These are phyloP conservation scores for Oostethus manadensis DNA, from an alignment of 2,113 vertebrate species.

Conservation along the genomic window DNA sequence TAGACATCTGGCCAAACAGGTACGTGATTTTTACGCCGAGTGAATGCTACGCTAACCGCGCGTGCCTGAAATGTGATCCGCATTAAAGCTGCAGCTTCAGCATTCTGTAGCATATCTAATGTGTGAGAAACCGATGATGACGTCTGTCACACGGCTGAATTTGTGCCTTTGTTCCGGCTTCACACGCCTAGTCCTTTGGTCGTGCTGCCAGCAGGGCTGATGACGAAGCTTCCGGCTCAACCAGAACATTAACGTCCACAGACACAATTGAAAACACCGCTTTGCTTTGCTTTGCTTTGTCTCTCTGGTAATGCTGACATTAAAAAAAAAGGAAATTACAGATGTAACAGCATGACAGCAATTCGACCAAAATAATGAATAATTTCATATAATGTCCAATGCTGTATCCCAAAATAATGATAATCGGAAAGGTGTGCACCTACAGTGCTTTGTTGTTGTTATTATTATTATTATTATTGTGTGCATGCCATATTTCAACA, in stretches of 20 bases:
- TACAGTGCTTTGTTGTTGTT: too few relatives aligned
- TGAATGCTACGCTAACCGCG: neutral
- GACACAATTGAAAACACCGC: neutral
- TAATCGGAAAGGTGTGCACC: too few relatives aligned
- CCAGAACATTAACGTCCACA: neutral
- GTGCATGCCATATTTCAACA: too few relatives aligned
- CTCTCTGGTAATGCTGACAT: too few relatives aligned
- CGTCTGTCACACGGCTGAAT: neutral
- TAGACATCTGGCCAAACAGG: slow-evolving; percentile 30
- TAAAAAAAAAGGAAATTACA: neutral
- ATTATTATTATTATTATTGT: too few relatives aligned
- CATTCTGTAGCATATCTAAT: too few relatives aligned
- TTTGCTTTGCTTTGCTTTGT: neutral
- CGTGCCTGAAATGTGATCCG: too few relatives aligned
- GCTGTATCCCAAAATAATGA: too few relatives aligned
- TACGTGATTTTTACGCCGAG: slow-evolving; percentile 16
- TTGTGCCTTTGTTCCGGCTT: neutral
- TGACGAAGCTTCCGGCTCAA: neutral
- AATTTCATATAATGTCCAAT: too few relatives aligned
- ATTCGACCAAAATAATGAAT: too few relatives aligned
- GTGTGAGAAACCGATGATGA: neutral
- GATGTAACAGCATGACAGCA: too few relatives aligned
- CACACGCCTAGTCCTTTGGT: slow-evolving; percentile 32
- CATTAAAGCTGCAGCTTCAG: neutral
- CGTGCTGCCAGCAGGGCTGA: slow-evolving; percentile 1